phyloP scores from a whole-genome alignment of 2,113 vertebrate genomes.

The Psittacula cyanocephala region DNA sequence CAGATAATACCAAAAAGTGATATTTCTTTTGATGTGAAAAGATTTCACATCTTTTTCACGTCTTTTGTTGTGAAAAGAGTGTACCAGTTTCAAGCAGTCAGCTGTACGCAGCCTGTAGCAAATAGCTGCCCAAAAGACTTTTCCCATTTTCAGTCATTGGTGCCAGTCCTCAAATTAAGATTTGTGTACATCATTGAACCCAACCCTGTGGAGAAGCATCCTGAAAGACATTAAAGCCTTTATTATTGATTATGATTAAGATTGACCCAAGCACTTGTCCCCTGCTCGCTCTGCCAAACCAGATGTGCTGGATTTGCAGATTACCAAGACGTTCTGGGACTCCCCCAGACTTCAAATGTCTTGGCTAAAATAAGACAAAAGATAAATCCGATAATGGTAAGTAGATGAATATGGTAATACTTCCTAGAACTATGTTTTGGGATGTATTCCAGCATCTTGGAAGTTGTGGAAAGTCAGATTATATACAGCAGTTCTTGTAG shows the following conservation, averaged over 20 bases:
- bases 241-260: neutral
- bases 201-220: neutral
- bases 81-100: neutral
- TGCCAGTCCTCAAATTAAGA: neutral
- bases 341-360: neutral
- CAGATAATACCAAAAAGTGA: neutral
- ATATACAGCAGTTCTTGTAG: neutral
- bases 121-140: neutral
- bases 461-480: neutral
- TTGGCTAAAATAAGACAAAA: neutral
- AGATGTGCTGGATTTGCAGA: neutral
- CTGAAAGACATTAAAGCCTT: neutral
- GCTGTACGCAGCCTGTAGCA: neutral
- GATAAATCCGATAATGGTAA: slow-evolving; percentile 16
- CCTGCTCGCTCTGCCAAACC: neutral
- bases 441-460: neutral
- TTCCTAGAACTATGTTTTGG: slow-evolving; percentile 21
- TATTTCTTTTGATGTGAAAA: neutral
- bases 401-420: neutral
- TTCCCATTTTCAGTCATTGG: neutral
- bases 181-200: neutral
- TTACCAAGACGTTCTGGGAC: neutral
- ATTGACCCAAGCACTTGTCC: neutral
- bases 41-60: too few relatives aligned
- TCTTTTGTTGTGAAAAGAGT: neutral